These are phyloP conservation scores for Metalampra italica DNA, from an alignment of 2,888 invertebrate species.

Conservation along the genomic window DNA sequence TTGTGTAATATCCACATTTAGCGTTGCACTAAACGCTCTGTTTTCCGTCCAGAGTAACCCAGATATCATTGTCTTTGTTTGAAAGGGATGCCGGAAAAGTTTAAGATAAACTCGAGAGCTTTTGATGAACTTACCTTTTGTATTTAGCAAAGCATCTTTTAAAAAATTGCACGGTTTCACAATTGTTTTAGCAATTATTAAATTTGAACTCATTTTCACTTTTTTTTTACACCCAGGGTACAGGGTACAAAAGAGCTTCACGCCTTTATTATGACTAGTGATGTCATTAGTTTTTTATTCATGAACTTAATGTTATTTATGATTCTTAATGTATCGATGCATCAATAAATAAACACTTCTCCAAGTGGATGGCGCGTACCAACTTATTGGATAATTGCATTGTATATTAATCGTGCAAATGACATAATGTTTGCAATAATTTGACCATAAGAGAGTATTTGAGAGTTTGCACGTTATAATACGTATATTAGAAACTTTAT, in stretches of 20 bases:
- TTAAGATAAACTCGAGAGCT: background rate
- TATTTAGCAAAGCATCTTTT: background rate
- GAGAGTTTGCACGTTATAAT: slow-evolving; percentile 37
- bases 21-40: slow-evolving; percentile 8
- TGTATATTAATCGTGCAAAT: slow-evolving; percentile 15
- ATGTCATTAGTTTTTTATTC: too few relatives aligned
- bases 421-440: slow-evolving; percentile 38
- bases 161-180: background rate
- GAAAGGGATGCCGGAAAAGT: background rate
- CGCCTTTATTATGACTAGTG: too few relatives aligned
- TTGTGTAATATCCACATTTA: slow-evolving; percentile 19
- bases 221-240: too few relatives aligned
- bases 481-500: slow-evolving; percentile 35
- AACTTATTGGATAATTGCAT: background rate
- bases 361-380: background rate
- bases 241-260: too few relatives aligned
- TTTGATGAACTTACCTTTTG: slow-evolving; percentile 2
- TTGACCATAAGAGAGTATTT: slow-evolving; percentile 36
- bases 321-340: background rate
- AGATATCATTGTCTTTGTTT: slow-evolving; percentile 1
- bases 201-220: too few relatives aligned
- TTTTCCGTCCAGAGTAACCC: slow-evolving; percentile 8
- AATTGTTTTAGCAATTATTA: too few relatives aligned
- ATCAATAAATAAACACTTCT: background rate
- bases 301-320: too few relatives aligned